Evolutionary conservation across 2,888 invertebrate genomes (phyloP).

Genomic region (Scaptodrosophila latifasciaeformis): DNA sequence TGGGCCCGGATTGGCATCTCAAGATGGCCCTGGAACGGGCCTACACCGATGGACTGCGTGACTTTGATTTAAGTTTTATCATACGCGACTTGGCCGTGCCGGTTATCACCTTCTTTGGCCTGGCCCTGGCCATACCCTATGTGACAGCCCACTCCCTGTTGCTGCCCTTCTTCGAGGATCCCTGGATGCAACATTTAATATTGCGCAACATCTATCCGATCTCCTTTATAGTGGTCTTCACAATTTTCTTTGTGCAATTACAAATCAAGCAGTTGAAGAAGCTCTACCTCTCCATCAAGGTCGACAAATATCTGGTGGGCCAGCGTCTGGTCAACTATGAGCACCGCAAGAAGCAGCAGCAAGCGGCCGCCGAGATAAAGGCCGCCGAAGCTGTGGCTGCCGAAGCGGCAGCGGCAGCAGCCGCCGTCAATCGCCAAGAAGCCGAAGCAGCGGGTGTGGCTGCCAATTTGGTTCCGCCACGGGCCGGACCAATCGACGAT

Average conservation of each 20-base stretch:
- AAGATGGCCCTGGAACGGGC: conserved; percentile 93
- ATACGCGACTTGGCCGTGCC: conserved; percentile 91
- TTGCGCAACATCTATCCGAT: conserved; percentile 93
- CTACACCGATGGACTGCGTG: conserved; percentile 93
- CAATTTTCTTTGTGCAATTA: conserved; percentile 83
- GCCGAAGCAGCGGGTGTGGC: conserved; percentile 16
- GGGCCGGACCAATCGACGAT: conserved; percentile 18
- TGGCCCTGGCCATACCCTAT: conserved; percentile 95
- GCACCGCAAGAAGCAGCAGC: conserved; percentile 81
- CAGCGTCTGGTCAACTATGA: conserved; percentile 98
- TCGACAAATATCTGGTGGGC: conserved; percentile 98
- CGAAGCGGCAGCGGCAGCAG: conserved; percentile 25
- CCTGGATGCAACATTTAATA: conserved; percentile 84
- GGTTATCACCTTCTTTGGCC: conserved; percentile 89
- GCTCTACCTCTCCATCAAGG: conserved; percentile 98
- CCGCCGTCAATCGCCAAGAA: conserved; percentile 15
- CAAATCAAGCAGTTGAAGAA: conserved; percentile 95
- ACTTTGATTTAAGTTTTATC: conserved; percentile 92
- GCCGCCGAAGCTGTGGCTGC: conserved; percentile 57
- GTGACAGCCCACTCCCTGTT: conserved; percentile 87
- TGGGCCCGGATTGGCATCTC: conserved; percentile 98
- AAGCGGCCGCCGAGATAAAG: conserved; percentile 44
- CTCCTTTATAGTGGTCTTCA: conserved; percentile 83
- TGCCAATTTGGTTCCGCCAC: not conserved
- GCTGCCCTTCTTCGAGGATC: conserved; percentile 80